phyloP scores from a whole-genome alignment of 2,113 vertebrate species.

The Chascanopsetta lugubris region DNA sequence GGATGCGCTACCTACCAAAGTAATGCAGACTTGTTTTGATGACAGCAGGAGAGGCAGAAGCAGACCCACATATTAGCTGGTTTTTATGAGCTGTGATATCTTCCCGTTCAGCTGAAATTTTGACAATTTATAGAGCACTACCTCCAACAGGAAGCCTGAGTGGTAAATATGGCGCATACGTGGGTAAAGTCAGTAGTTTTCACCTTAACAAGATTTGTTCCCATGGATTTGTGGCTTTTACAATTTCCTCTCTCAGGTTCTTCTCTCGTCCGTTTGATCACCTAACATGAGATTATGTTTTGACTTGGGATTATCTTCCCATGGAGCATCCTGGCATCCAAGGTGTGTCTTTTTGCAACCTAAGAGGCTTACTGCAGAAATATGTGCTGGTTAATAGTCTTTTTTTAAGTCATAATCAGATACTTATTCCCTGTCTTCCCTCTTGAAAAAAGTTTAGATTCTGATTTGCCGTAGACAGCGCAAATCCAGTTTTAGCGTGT shows the following conservation, averaged over 20 bases:
- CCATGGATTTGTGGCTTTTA: constrained; percentile 76
- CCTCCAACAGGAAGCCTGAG: constrained; percentile 28
- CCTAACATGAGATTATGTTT: constrained; percentile 78
- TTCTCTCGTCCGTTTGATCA: constrained; percentile 80
- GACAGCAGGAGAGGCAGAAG: constrained; percentile 63
- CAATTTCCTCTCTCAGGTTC: constrained; percentile 75
- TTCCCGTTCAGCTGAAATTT: constrained; percentile 34
- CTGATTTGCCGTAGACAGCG: constrained; percentile 70
- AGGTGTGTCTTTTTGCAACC: constrained; percentile 78
- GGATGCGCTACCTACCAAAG: constrained; percentile 30
- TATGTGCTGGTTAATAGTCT: constrained; percentile 76
- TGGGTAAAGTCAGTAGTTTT: constrained; percentile 59
- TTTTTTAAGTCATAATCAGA: constrained; percentile 67
- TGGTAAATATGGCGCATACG: constrained; percentile 53
- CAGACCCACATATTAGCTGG: constrained; percentile 39
- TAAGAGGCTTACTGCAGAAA: constrained; percentile 81
- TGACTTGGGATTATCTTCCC: constrained; percentile 74
- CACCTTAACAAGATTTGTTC: constrained; percentile 81
- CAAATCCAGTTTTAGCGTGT: constrained; percentile 73
- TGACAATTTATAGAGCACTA: constrained; percentile 62
- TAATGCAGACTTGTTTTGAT: constrained; percentile 43
- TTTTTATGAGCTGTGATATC: constrained; percentile 44
- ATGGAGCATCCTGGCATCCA: constrained; percentile 71
- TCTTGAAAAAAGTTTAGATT: constrained; percentile 62
- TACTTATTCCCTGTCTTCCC: constrained; percentile 53